phyloP scores from a whole-genome alignment of 2,113 vertebrate genomes.

The Phoenicopterus ruber region DNA sequence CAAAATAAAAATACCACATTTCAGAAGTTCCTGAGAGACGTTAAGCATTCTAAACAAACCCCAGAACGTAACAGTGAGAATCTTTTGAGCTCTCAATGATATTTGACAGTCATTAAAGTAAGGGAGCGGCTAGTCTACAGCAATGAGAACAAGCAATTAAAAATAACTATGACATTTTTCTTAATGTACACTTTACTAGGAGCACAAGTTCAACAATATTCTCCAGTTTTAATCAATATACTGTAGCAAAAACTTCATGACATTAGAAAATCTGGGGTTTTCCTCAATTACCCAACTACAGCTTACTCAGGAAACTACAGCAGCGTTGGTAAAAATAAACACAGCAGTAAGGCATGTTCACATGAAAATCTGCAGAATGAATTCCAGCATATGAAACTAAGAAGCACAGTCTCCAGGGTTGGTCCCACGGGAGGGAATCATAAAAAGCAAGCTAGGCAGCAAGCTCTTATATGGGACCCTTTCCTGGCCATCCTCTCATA shows the following conservation, averaged over 20 bases:
- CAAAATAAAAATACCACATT: slow-evolving; percentile 53
- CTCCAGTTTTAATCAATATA: background rate
- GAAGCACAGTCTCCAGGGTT: background rate
- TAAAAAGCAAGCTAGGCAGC: background rate
- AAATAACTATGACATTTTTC: background rate
- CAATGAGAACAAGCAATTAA: background rate
- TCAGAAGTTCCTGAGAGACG: slow-evolving; percentile 6
- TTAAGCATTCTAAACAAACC: slow-evolving; percentile 23
- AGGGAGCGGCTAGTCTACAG: background rate
- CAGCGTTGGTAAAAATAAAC: background rate
- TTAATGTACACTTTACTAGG: background rate
- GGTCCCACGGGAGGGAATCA: background rate
- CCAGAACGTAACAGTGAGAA: background rate
- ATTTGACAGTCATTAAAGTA: background rate
- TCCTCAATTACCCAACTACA: background rate
- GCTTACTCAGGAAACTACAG: background rate
- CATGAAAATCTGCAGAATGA: background rate
- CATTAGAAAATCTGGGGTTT: background rate
- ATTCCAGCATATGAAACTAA: background rate
- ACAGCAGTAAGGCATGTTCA: background rate
- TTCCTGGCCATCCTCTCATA: background rate
- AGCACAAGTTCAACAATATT: background rate
- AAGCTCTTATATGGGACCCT: background rate
- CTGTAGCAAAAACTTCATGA: background rate
- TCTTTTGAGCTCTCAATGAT: background rate